Conservation (phyloP, 2,113 vertebrate genomes). For the human region GRCh38 chr12:69463501-69464000, state of each 20-base stretch:
- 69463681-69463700: constrained; percentile 12
- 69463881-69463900: not conserved
- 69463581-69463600: not conserved
- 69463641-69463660: not conserved
- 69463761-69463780: not conserved
- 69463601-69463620: not conserved
- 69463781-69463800: not conserved
- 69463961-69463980: no score
- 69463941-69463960: no score
- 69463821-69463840: not conserved
- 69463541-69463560: not conserved
- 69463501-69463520: not conserved
- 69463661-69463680: not conserved
- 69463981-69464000: no score
- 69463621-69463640: no score
- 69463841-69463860: not conserved
- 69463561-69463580: not conserved
- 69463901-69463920: not conserved
- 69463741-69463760: not conserved
- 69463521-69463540: not conserved
- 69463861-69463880: constrained; percentile 23
- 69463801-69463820: not conserved
- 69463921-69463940: no score
- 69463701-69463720: not conserved
- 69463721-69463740: not conserved